Conservation (phyloP, 2,113 vertebrate species). For the Oryzias curvinotus region DNA sequence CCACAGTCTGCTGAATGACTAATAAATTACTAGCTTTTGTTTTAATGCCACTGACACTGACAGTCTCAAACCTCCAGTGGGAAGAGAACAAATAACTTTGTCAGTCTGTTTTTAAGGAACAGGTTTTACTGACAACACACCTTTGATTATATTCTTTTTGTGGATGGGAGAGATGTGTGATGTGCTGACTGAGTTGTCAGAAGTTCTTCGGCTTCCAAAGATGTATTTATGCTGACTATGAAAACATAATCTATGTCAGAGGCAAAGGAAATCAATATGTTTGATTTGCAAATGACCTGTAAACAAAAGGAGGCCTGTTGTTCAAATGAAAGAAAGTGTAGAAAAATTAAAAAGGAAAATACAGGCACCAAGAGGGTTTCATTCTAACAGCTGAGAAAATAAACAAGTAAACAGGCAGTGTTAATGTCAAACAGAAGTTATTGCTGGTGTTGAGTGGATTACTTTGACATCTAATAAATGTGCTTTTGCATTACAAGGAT, state of each 20-base stretch:
- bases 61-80: slow-evolving; percentile 26
- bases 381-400: too few relatives aligned
- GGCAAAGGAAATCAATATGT: not conserved
- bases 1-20: slow-evolving; percentile 13
- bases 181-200: too few relatives aligned
- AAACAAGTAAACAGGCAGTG: too few relatives aligned
- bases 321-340: not conserved
- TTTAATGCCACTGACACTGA: slow-evolving; percentile 38
- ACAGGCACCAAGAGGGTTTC: too few relatives aligned
- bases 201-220: too few relatives aligned
- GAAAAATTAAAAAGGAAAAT: not conserved
- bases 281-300: slow-evolving; percentile 9
- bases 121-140: slow-evolving; percentile 32
- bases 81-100: slow-evolving; percentile 43
- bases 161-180: too few relatives aligned
- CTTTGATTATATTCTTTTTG: not conserved
- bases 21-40: slow-evolving; percentile 42
- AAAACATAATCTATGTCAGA: too few relatives aligned
- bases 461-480: too few relatives aligned
- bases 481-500: too few relatives aligned
- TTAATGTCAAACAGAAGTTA: too few relatives aligned
- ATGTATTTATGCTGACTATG: too few relatives aligned
- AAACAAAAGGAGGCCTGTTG: not conserved
- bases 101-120: slow-evolving; percentile 43
- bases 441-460: too few relatives aligned